phyloP scores from a whole-genome alignment of 2,113 vertebrate genomes.

The Marcusenius ussheri region DNA sequence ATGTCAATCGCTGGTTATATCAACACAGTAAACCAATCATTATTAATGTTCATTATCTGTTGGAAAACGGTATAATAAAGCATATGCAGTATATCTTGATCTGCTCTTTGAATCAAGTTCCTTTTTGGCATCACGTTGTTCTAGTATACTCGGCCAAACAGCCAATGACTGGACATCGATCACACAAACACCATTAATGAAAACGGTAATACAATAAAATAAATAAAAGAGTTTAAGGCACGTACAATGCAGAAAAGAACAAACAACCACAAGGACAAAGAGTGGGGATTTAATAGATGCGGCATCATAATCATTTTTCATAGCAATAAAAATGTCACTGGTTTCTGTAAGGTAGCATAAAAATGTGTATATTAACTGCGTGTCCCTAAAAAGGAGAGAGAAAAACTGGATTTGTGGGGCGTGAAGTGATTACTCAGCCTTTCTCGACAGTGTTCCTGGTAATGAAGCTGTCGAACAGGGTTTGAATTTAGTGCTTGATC shows the following conservation, averaged over 20 bases:
- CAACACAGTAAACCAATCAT: not conserved
- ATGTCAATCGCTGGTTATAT: not conserved
- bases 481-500: conserved; percentile 7
- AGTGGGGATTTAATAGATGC: conserved; percentile 9
- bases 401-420: not conserved
- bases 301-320: not conserved
- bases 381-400: not conserved
- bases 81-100: not conserved
- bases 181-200: not conserved
- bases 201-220: not conserved
- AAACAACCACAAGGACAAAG: not conserved
- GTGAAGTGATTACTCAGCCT: not conserved
- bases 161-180: not conserved
- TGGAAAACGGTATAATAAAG: not conserved
- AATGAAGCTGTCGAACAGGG: conserved; percentile 4
- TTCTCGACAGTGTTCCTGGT: not conserved
- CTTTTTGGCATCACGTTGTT: not conserved
- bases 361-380: not conserved
- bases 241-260: not conserved
- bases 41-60: not conserved
- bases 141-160: not conserved
- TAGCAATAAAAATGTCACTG: conserved; percentile 1
- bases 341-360: not conserved
- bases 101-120: not conserved
- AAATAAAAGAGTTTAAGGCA: not conserved